Evolutionary conservation across 2,888 invertebrate genomes (phyloP), one percentile per base, ranked within the genome.

Genomic region (Halictus ligatus): DNA sequence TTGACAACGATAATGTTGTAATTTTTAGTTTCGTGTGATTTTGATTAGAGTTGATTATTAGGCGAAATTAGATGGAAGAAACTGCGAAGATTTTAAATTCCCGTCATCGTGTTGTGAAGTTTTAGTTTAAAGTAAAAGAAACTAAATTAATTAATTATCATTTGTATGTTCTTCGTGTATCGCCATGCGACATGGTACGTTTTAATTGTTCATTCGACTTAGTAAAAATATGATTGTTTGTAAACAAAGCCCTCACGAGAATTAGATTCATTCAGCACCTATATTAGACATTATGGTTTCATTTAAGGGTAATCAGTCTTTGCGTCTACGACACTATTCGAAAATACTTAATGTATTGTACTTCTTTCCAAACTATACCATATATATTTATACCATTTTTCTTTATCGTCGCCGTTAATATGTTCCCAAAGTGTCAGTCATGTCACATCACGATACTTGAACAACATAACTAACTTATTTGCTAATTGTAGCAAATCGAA

Each of bases 281-380:
- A 75, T 25, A 35, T 1, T 64, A 74, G 25, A 43, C 54, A 82
- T 78, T 60, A 82, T 67, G 43, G 25, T 54, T 64, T 75, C 13
- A 5, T 75, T 75, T 78, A 84, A 75, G 78, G 75, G 72, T 85
- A 85, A 79, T 85, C 85, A 85, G 85, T 85, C 85, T 85, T 83
- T 60, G 25, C 43, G 40, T 40, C 69, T 69, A 69, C 21, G 40
- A 69, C 35, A 35, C 40, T 69, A 69, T 21, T 69, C 69, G 21
- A 69, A 35, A 69, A 15, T 69, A 35, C 69, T 69, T 69, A 69
- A 5, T 35, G 35, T 35, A 18, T 64, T 40, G 69, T 69, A 69
- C 69, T 21, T 69, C 21, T 69, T 69, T 69, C 21, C 69, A 69
- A 18, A 64, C 29, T 64, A 64, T 8, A 64, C 29, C 64, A 29